Base-by-base conservation (phyloP, 2,888 invertebrate genomes). In the Pammene fasciana region DNA sequence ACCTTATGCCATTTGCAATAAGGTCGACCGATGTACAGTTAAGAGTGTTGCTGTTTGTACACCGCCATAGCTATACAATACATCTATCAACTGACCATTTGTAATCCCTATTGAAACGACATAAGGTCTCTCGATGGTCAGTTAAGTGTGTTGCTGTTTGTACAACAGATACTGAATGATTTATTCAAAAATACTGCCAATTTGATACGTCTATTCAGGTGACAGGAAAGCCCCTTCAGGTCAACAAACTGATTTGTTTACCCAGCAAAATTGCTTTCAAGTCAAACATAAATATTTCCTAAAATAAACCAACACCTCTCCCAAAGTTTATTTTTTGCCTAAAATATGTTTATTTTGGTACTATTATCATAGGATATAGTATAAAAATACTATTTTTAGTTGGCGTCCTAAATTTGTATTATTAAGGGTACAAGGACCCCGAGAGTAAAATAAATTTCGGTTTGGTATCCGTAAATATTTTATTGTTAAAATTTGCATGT, bases 401-500 rank as follows among this genome's bases (percentile, higher is more conserved):
- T 13, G 0, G n/a, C 38, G 52, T 50, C 38, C 41, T 18, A 13
- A 41, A 26, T 41, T 43, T 43, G 38, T 50, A 8, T 38, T 16
- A 16, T 56, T 41, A 38, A 41, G 56, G 14, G 36, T 11, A 16
- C 26, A 18, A 57, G 16, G 9, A 65, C 11, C 10, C 38, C 48
- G 48, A 43, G 13, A 56, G 34, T 41, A 48, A 50, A 50, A 34
- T 43, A 36, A 43, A 26, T 68, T 86, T 79, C 79, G 78, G 79
- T 85, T 84, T 82, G 75, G 71, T 68, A 76, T 72, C 84, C 85
- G 82, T 88, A 86, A 87, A 88, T 72, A 81, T 2, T 38, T 38
- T 38, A 38, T 38, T 38, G 4, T 9, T 7, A 3, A 6, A 38
- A 38, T 38, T 38, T 38, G 38, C 38, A 38, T 38, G 2, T 38